Conservation (phyloP, 2,113 vertebrate genomes). For the Halichoeres trimaculatus region DNA sequence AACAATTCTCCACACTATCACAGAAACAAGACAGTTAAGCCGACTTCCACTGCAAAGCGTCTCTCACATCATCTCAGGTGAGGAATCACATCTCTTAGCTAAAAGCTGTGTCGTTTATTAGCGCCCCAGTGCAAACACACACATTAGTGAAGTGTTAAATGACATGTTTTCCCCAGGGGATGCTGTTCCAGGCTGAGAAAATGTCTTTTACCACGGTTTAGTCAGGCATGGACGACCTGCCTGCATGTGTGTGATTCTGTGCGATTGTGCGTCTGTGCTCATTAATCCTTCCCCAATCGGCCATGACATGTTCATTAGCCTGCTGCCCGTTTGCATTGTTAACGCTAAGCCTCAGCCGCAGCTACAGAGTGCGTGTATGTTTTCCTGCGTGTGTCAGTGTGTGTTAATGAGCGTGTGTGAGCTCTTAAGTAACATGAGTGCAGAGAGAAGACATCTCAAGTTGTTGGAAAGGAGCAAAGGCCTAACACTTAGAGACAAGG, state of each 20-base stretch:
- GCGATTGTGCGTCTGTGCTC: constrained; percentile 34
- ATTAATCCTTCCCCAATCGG: constrained; percentile 71
- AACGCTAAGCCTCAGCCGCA: constrained; percentile 45
- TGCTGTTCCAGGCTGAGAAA: constrained; percentile 30
- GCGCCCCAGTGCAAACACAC: not conserved
- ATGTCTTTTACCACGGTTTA: constrained; percentile 28
- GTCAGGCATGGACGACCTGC: constrained; percentile 30
- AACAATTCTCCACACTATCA: not conserved
- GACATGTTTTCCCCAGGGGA: constrained; percentile 14
- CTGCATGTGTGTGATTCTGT: not conserved
- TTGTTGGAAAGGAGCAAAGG: constrained; percentile 17
- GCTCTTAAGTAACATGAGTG: constrained; percentile 32
- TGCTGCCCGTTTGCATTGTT: constrained; percentile 63
- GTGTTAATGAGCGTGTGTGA: not conserved
- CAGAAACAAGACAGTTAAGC: not conserved
- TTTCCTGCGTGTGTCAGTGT: constrained; percentile 15
- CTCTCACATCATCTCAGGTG: constrained; percentile 13
- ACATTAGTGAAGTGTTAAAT: constrained; percentile 46
- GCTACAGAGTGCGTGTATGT: constrained; percentile 1
- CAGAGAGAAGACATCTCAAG: constrained; percentile 22
- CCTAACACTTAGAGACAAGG: constrained; percentile 6
- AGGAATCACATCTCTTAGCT: constrained; percentile 32
- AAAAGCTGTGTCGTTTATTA: constrained; percentile 43
- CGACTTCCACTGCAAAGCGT: not conserved
- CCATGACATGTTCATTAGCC: constrained; percentile 78